Base-by-base conservation (phyloP, 2,797 vertebrate species). In the Halcyon leucocephala region DNA sequence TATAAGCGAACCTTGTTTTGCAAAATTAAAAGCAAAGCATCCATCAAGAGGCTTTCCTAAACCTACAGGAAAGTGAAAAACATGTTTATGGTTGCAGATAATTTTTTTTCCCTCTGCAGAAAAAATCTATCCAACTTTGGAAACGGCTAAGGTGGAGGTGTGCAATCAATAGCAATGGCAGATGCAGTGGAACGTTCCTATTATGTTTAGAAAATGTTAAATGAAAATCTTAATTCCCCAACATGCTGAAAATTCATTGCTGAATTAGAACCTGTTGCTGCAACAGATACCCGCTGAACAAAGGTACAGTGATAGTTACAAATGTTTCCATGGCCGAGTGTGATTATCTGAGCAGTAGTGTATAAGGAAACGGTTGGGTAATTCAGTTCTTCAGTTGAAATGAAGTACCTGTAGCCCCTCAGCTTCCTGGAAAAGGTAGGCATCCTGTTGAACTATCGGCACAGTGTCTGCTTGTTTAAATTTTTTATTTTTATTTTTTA, bases 11-110 rank as follows among this genome's bases (percentile, higher is more conserved):
- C 82, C 81, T 95, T 74, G 69, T 92, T 95, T 94, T 96, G 86
- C 41, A 77, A 91, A 96, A 94, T 83, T 92, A 96, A 94, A 95
- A 95, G 80, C 93, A 80, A 87, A 89, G 72, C 58, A 84, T 91
- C 69, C 24, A 61, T 93, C 72, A 85, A 90, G 86, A 93, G 39
- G 52, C 72, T 92, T 89, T 81, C 65, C 62, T 96, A 94, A 95
- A 91, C 29, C 33, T n/a, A 64, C 37, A 69, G 41, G 44, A 89
- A 73, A 70, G 58, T 1, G 5, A 41, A 62, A 67, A 58, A 31
- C 24, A n/a, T 4, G n/a, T 67, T 89, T 76, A 25, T 86, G 33
- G 54, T 76, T 94, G 54, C 76, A 46, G 46, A 89, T 96, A 25
- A 84, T 19, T 86, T 79, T 74, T 88, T 89, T n/a, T 69, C 15